These are phyloP conservation scores for Pristionchus maxplancki DNA, from an alignment of 2,888 invertebrate species.

Conservation along the genomic window DNA sequence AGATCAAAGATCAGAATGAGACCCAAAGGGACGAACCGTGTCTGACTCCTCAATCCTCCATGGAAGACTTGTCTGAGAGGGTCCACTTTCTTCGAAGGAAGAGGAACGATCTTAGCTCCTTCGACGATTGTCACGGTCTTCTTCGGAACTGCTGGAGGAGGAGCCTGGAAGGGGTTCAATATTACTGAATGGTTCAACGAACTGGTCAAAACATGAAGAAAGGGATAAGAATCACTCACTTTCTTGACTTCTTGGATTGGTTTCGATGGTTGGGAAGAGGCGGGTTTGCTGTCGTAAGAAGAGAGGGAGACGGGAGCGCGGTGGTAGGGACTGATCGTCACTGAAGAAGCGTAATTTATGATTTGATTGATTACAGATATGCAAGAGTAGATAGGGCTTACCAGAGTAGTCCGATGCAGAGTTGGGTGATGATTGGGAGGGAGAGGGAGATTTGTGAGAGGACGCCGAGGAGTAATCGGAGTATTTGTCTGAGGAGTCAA, in stretches of 20 bases:
- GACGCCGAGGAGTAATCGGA: constrained; percentile 53
- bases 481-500: constrained; percentile 14
- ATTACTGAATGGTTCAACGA: too few relatives aligned
- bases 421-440: constrained; percentile 50
- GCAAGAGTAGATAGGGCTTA: too few relatives aligned
- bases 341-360: neutral
- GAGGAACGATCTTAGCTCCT: constrained; percentile 2
- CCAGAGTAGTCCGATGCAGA: constrained; percentile 38
- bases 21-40: neutral
- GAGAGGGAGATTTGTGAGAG: constrained; percentile 51
- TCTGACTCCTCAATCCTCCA: constrained; percentile 51
- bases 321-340: constrained; percentile 41
- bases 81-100: neutral
- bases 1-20: neutral
- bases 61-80: constrained; percentile 15
- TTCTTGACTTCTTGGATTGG: neutral
- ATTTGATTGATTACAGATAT: too few relatives aligned
- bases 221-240: too few relatives aligned
- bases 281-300: neutral
- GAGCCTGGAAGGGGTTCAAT: neutral
- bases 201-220: too few relatives aligned
- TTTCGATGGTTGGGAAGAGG: neutral
- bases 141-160: constrained; percentile 49
- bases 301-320: constrained; percentile 22
- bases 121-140: constrained; percentile 51